phyloP scores from a whole-genome alignment of 2,888 invertebrate species.

The Sarcophaga caerulescens region DNA sequence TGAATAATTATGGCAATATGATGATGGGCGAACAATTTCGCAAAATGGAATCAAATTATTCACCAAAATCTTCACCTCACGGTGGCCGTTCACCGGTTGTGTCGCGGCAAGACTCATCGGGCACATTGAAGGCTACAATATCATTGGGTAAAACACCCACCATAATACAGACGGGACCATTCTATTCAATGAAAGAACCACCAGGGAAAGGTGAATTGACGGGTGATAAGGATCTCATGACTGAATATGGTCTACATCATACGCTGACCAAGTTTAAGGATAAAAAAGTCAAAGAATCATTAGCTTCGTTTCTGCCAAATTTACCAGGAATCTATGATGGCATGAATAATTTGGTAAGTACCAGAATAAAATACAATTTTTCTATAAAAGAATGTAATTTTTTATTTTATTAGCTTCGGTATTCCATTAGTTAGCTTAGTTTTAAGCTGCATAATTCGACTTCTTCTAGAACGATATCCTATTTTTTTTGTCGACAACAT shows the following conservation, averaged over 20 bases:
- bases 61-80: conserved; percentile 97
- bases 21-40: conserved; percentile 97
- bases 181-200: conserved; percentile 98
- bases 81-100: conserved; percentile 97
- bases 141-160: conserved; percentile 98
- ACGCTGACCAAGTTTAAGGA: conserved; percentile 99
- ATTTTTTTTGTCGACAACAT: too few relatives aligned
- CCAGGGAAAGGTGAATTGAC: conserved; percentile 96
- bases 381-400: background rate
- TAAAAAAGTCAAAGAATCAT: conserved; percentile 95
- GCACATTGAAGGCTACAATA: conserved; percentile 98
- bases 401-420: background rate
- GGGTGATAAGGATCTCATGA: conserved; percentile 98
- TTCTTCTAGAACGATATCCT: too few relatives aligned
- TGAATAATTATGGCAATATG: conserved; percentile 83
- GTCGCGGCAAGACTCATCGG: conserved; percentile 97
- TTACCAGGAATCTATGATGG: conserved; percentile 97
- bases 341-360: conserved; percentile 87
- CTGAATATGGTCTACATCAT: conserved; percentile 97
- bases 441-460: too few relatives aligned
- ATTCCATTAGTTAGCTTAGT: too few relatives aligned
- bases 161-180: conserved; percentile 98
- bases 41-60: conserved; percentile 93
- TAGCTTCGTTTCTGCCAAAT: conserved; percentile 97
- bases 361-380: background rate